Evolutionary conservation across 2,797 vertebrate species (phyloP).

Genomic region (Muraenolepis orangiensis): DNA sequence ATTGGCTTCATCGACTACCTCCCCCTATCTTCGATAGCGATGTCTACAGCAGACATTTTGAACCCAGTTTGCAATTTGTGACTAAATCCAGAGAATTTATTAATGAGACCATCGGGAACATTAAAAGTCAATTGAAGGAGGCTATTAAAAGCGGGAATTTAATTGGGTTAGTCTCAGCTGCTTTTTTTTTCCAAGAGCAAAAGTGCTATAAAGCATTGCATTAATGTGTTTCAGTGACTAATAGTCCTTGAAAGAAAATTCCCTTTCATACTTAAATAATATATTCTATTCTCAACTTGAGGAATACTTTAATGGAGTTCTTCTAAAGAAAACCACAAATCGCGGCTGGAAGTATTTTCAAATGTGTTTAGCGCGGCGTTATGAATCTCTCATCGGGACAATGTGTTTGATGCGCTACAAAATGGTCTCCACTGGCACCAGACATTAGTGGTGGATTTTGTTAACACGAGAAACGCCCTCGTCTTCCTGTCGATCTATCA

Average conservation of each 20-base stretch:
- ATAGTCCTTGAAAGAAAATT: slow-evolving; percentile 61
- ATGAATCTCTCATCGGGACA: neutral
- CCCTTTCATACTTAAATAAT: slow-evolving; percentile 22
- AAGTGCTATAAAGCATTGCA: slow-evolving; percentile 59
- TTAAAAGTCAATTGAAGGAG: slow-evolving; percentile 76
- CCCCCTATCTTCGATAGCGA: slow-evolving; percentile 44
- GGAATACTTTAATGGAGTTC: neutral
- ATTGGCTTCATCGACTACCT: slow-evolving; percentile 3
- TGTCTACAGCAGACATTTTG: slow-evolving; percentile 37
- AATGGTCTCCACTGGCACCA: too few relatives aligned
- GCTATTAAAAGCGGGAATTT: slow-evolving; percentile 75
- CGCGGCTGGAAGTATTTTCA: neutral
- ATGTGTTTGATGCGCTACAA: neutral
- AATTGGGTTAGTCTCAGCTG: slow-evolving; percentile 68
- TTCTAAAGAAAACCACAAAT: neutral
- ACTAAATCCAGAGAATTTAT: slow-evolving; percentile 75
- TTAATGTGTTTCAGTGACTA: slow-evolving; percentile 49
- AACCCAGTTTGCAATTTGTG: slow-evolving; percentile 69
- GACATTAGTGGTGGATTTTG: neutral
- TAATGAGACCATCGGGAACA: slow-evolving; percentile 71
- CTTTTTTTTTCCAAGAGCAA: slow-evolving; percentile 41
- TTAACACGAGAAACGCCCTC: neutral
- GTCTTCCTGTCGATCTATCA: neutral
- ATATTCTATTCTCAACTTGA: slow-evolving; percentile 21
- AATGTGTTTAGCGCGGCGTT: neutral